These are phyloP conservation scores for Corythoichthys intestinalis DNA, from an alignment of 2,113 vertebrate species.

Conservation along the genomic window DNA sequence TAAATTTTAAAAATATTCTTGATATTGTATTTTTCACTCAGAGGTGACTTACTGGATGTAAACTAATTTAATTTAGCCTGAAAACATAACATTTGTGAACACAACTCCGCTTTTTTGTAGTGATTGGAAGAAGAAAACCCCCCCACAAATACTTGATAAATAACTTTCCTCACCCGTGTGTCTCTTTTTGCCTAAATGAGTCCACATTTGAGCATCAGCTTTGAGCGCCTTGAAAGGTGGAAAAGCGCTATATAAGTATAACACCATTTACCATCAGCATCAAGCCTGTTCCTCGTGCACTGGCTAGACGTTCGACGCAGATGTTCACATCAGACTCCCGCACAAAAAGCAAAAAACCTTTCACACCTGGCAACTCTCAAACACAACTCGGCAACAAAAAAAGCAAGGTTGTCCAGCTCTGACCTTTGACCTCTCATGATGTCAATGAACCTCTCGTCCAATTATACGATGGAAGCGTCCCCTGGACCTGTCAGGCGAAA, in stretches of 20 bases:
- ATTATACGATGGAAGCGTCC: conserved; percentile 79
- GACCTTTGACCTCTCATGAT: conserved; percentile 76
- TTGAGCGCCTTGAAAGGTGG: too few relatives aligned
- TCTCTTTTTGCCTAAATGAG: conserved; percentile 54
- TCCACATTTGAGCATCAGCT: conserved; percentile 23
- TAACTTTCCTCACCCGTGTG: not conserved
- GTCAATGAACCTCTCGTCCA: conserved; percentile 74
- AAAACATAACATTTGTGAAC: too few relatives aligned
- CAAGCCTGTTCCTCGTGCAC: conserved; percentile 50
- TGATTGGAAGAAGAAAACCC: too few relatives aligned
- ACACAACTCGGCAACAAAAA: conserved; percentile 74
- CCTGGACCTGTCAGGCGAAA: conserved; percentile 82
- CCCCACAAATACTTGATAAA: too few relatives aligned
- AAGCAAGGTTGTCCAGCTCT: conserved; percentile 66
- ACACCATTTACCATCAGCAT: not conserved
- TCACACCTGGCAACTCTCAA: conserved; percentile 76
- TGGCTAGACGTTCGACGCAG: conserved; percentile 55
- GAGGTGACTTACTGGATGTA: too few relatives aligned
- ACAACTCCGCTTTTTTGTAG: too few relatives aligned
- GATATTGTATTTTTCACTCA: too few relatives aligned
- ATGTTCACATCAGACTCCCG: conserved; percentile 65
- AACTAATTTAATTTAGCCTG: too few relatives aligned
- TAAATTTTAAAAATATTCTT: too few relatives aligned
- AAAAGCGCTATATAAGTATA: too few relatives aligned
- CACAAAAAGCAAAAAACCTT: conserved; percentile 66